Conservation (phyloP, 2,797 vertebrate species). For the Scolopax bukidnonensis region DNA sequence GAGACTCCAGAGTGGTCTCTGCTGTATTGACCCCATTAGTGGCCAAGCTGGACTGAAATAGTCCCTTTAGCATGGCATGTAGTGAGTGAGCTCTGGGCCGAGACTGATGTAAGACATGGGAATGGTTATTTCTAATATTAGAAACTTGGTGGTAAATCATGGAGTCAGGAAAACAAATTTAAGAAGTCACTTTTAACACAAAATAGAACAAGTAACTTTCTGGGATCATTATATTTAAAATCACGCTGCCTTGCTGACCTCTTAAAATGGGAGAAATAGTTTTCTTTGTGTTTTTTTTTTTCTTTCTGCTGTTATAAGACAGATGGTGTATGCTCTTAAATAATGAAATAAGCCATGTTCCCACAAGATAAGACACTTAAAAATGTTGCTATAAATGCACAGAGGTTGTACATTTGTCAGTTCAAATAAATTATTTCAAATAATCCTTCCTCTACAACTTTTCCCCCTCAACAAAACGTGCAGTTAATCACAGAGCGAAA, state of each 20-base stretch:
- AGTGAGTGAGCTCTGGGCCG: not conserved
- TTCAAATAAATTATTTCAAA: not conserved
- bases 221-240: not conserved
- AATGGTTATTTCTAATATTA: not conserved
- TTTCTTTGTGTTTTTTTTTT: not conserved
- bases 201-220: not conserved
- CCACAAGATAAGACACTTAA: not conserved
- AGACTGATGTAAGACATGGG: not conserved
- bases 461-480: not conserved
- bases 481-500: constrained; percentile 3
- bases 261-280: not conserved
- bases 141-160: not conserved
- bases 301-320: not conserved
- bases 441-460: not conserved
- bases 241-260: not conserved
- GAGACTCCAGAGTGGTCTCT: not conserved
- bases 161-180: not conserved
- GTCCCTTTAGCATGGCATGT: not conserved
- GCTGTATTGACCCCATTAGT: not conserved
- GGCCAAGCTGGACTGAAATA: not conserved
- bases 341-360: not conserved
- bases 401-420: not conserved
- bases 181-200: not conserved
- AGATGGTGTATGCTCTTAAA: not conserved
- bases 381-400: not conserved